Evolutionary conservation across 1,140 invertebrate genomes (phyloP).

Genomic region (Lanistes nyassanus): DNA sequence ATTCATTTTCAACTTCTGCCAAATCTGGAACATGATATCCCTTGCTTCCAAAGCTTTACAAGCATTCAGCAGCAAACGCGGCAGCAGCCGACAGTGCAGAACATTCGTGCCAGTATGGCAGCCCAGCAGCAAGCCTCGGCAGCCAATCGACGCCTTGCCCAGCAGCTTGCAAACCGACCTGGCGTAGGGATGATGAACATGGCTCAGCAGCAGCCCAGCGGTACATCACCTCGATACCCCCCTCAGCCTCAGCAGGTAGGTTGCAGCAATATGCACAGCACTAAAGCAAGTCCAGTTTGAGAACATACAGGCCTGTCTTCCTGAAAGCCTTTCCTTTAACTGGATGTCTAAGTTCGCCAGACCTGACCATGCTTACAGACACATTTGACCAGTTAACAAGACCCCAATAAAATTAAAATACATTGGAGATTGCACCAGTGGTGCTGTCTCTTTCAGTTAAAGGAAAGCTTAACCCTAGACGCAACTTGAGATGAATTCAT

Average conservation of each 20-base stretch:
- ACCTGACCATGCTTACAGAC: no score
- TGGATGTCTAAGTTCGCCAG: no score
- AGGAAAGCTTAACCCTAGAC: no score
- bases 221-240: background rate
- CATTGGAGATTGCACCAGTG: no score
- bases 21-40: constrained; percentile 16
- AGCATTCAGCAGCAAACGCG: constrained; percentile 52
- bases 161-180: constrained; percentile 70
- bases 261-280: background rate
- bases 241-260: background rate
- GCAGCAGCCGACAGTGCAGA: constrained; percentile 42
- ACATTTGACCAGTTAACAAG: no score
- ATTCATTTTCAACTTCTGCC: background rate
- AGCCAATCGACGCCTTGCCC: constrained; percentile 68
- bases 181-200: constrained; percentile 49
- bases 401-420: no score
- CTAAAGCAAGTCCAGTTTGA: background rate
- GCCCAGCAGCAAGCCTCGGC: constrained; percentile 64
- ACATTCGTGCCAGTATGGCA: constrained; percentile 59
- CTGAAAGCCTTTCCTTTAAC: no score
- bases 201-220: background rate
- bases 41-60: constrained; percentile 54
- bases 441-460: no score
- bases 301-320: no score
- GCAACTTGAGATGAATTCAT: no score